Percentiles rank a stretch among this genome's conserved stretches.
These are phyloP conservation scores for Lamellibrachia satsuma DNA, from an alignment of 2,888 invertebrate genomes.

Conservation along the genomic window DNA sequence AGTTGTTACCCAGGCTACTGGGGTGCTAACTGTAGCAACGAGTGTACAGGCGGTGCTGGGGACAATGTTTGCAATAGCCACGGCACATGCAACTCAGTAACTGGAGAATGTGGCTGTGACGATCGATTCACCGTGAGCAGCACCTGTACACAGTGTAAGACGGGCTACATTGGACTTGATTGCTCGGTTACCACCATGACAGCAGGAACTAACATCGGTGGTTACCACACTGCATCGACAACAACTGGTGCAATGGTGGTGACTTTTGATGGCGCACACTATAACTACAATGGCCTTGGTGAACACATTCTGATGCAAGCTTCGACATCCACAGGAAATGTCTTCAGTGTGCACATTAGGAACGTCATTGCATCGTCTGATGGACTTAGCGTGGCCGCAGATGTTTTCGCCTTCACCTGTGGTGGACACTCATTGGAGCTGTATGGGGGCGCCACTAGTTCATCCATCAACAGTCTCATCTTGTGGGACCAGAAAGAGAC, in stretches of 20 bases:
- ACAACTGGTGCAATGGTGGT: neutral
- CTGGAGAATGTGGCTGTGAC: conserved; percentile 47
- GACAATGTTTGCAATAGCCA: conserved; percentile 46
- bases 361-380: neutral
- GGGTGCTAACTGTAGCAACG: neutral
- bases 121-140: conserved; percentile 23
- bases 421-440: neutral
- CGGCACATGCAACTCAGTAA: conserved; percentile 42
- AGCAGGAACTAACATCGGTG: neutral
- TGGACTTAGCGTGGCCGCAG: neutral
- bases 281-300: neutral
- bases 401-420: neutral
- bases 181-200: conserved; percentile 22
- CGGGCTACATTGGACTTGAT: conserved; percentile 28
- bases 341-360: neutral
- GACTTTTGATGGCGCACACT: neutral
- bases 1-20: neutral
- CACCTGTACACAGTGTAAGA: conserved; percentile 25
- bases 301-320: neutral
- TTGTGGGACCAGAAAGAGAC: neutral
- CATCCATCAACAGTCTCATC: neutral
- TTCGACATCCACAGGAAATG: neutral
- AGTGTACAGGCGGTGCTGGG: conserved; percentile 41
- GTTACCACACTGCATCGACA: neutral
- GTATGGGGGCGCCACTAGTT: neutral